Base-by-base conservation (phyloP, 1,140 invertebrate species). In the Bombus picipes region DNA sequence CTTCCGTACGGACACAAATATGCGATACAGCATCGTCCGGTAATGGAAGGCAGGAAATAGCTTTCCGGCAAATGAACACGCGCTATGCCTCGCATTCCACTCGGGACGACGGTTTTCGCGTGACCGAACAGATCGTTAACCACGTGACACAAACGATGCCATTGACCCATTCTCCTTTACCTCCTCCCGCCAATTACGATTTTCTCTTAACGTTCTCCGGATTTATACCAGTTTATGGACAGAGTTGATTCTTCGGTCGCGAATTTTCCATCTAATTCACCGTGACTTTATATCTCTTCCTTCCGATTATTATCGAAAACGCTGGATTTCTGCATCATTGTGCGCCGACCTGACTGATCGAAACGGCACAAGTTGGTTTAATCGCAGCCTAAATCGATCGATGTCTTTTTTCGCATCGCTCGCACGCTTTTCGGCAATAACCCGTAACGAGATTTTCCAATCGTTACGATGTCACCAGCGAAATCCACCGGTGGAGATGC, bases 51-150 rank as follows among this genome's bases (percentile, higher is more conserved):
- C 74, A 86, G 88, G 87, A 90, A 92, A 92, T 91, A 91, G 90
- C 91, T 92, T 90, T 92, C 88, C 89, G 82, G 88, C 90, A 90
- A 92, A 92, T 91, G 91, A 91, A 92, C 91, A 89, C 86, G 86
- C 90, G 89, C 89, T 89, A 89, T 89, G 84, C 72, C 73, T 53
- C 75, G 85, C 77, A 91, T 91, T 90, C 87, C 86, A 59, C 41
- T 57, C 37, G 73, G 83, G 73, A 82, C 89, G 75, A 18, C 15
- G 88, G 37, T 78, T 85, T 80, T 77, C 88, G 84, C 62, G 73
- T 68, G 72, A 88, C 75, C 74, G 87, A 89, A 86, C 88, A 87
- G 90, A 87, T 91, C 90, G 90, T 89, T 91, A 92, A 90, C 90
- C 87, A 86, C 81, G 84, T 87, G 87, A 88, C 89, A 89, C 79